A percentile compares a stretch with the other conserved stretches of the same genome.
phyloP scores from a whole-genome alignment of 2,797 vertebrate genomes.

The Myiotriccus ornatus region DNA sequence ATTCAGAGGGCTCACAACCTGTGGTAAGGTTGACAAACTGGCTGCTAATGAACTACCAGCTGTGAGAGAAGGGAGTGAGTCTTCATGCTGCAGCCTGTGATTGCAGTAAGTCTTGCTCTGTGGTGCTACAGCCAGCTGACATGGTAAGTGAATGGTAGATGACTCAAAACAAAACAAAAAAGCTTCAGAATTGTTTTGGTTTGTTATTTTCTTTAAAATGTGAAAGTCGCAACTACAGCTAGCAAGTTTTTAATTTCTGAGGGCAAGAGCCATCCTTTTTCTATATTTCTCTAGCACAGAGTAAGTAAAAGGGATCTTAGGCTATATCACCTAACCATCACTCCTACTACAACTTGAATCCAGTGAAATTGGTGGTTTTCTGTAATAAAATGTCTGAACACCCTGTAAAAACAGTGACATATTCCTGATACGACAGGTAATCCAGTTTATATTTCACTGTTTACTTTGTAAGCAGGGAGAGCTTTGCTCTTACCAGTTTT shows the following conservation, averaged over 20 bases:
- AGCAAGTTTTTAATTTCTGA: not conserved
- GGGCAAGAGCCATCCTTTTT: not conserved
- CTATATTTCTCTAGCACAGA: not conserved
- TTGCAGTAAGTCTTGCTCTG: not conserved
- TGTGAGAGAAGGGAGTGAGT: not conserved
- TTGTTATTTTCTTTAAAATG: not conserved
- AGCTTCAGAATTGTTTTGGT: not conserved
- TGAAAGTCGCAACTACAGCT: not conserved
- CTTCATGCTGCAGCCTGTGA: not conserved
- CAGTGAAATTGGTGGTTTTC: not conserved
- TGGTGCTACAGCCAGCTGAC: not conserved
- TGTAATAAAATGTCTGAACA: not conserved
- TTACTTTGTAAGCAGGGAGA: not conserved
- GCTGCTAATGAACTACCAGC: not conserved
- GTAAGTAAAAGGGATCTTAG: not conserved
- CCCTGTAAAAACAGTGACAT: not conserved
- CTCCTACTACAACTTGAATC: not conserved
- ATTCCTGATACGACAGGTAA: not conserved
- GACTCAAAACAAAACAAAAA: not conserved
- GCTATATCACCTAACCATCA: not conserved
- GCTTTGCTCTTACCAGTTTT: not conserved
- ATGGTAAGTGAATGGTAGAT: not conserved
- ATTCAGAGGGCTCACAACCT: not conserved
- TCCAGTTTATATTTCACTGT: not conserved
- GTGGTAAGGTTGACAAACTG: not conserved